Evolutionary conservation across 1,140 invertebrate species (phyloP), one percentile per base, ranked within the genome.

Genomic region (Neodiprion lecontei): DNA sequence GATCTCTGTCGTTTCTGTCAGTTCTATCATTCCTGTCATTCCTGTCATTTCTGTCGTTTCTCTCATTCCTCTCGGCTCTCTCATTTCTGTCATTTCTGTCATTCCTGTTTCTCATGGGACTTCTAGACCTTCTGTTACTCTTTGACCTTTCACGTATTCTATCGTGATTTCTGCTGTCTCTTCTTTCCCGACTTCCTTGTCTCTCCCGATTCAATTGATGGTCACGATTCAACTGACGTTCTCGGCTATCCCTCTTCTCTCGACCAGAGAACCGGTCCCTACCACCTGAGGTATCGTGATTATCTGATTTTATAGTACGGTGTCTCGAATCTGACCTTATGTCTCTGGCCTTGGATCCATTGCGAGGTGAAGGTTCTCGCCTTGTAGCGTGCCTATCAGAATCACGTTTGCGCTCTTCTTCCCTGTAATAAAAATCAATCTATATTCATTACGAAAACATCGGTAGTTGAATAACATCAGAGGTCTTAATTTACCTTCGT

Each of bases 351-450:
- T 81, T 81, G 0, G 77, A 75, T 72, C 79, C 78, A 67, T 77
- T 81, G 40, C 76, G 74, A 47, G 76, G 53, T 14, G 53, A 61
- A 61, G 53, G 53, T 61, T 61, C 53, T 61, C 53, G 74, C 67
- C 73, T 80, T 5, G 49, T 74, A 17, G 67, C 77, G 47, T 81
- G 80, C 72, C 78, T 77, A 67, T 83, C 83, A 1, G 69, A 9
- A 8, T 86, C 85, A 11, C 85, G 75, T 79, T 82, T 87, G 28
- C 84, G 78, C 9, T 86, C 87, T 48, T 88, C 87, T 48, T 87
- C 86, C 71, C 84, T 86, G 50, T 61, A 77, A 77, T 75, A 0
- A 66, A 75, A 74, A 73, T 76, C 14, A 21, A 66, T n/a, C 5
- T n/a, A 21, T 14, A 7, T 7, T 7, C 4, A 66, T 1, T 66